Conservation (phyloP, 2,888 invertebrate species). For the Macrophya annulata region DNA sequence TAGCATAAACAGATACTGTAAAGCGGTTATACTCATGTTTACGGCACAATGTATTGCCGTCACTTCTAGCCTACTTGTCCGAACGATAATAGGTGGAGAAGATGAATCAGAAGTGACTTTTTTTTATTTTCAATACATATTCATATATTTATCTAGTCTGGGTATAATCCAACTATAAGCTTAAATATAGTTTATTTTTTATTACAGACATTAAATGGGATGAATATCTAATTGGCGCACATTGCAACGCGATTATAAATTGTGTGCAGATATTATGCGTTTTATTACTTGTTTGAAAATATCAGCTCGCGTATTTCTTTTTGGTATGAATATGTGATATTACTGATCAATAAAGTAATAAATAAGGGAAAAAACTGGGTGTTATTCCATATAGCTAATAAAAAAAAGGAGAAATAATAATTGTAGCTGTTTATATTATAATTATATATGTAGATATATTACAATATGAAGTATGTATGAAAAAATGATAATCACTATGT, state of each 20-base stretch:
- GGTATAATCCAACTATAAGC: not conserved
- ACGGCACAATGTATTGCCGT: too few relatives aligned
- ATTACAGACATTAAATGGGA: not conserved
- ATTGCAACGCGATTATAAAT: not conserved
- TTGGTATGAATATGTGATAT: not conserved
- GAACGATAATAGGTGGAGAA: not conserved
- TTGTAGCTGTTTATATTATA: not conserved
- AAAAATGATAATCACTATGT: not conserved
- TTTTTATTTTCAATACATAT: too few relatives aligned
- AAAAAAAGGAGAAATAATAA: too few relatives aligned
- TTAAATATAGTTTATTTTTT: not conserved
- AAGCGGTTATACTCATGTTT: too few relatives aligned
- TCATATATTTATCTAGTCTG: not conserved
- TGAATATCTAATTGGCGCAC: not conserved
- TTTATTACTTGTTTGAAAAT: not conserved
- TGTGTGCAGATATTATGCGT: not conserved
- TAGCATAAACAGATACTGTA: too few relatives aligned
- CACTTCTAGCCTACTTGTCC: too few relatives aligned
- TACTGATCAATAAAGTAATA: not conserved
- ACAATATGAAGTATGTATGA: not conserved
- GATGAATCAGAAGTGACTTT: not conserved
- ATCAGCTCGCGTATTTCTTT: not conserved
- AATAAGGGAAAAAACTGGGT: not conserved
- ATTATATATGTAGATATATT: not conserved
- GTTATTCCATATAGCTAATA: too few relatives aligned